phyloP scores from a whole-genome alignment of 2,797 vertebrate species.

The Numenius phaeopus region DNA sequence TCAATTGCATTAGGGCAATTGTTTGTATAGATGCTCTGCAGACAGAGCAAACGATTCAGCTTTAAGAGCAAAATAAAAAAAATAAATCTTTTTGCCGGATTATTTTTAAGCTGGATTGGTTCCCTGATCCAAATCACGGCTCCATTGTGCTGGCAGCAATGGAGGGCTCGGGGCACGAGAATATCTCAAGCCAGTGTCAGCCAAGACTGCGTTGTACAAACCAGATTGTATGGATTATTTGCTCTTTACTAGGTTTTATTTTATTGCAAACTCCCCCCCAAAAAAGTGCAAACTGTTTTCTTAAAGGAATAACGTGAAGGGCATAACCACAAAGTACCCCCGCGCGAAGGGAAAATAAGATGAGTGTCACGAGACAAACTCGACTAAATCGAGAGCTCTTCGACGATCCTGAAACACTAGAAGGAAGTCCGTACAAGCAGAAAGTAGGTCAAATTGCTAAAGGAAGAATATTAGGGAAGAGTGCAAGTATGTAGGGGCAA shows the following conservation, averaged over 20 bases:
- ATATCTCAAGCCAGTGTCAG: background rate
- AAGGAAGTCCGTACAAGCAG: constrained; percentile 21
- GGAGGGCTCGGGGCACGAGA: background rate
- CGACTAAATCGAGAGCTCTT: constrained; percentile 16
- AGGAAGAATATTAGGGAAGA: constrained; percentile 38
- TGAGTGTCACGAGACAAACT: background rate
- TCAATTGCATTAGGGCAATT: background rate
- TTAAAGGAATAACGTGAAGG: background rate
- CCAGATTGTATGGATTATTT: background rate
- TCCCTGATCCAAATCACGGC: constrained; percentile 52
- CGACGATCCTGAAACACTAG: constrained; percentile 40
- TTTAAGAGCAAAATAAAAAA: constrained; percentile 46
- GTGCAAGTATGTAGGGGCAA: background rate
- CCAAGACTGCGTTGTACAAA: background rate
- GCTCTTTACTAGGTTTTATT: background rate
- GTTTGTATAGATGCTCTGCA: background rate
- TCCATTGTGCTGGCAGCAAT: constrained; percentile 30
- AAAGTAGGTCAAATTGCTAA: constrained; percentile 54
- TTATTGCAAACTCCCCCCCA: background rate
- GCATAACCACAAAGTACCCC: background rate
- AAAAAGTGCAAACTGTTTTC: background rate
- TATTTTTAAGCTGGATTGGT: constrained; percentile 69
- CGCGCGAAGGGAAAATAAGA: background rate
- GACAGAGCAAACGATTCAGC: background rate
- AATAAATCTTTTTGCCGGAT: constrained; percentile 59